Evolutionary conservation across 1,140 invertebrate species (phyloP), one percentile per base, ranked within the genome.

Genomic region (Physella acuta): DNA sequence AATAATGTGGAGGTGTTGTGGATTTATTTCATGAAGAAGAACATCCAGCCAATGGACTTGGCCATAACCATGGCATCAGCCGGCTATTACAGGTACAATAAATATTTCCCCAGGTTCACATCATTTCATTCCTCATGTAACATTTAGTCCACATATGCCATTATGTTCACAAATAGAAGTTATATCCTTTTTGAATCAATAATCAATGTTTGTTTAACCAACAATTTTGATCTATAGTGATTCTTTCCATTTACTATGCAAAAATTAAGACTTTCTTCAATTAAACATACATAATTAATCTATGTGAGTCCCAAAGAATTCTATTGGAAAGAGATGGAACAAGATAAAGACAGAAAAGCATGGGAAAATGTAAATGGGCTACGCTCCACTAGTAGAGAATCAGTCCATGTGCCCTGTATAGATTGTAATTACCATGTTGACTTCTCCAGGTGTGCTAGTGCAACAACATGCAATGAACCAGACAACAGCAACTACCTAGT

Each of bases 61-160:
- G 84, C 83, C 14, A 68, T 84, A 3, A 74, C 76, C 39, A 76
- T 85, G 73, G 79, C 82, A 30, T 81, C 83, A 30, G 74, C 82
- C 53, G 82, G 82, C n/a, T 85, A 85, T 75, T 85, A 82, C 53
- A 76, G 73, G 79, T 83, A 76, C 66, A 68, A 26, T 8, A 8
- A 11, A 16, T 49, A 8, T 49, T 49, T 20, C 8, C 8, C 39
- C 39, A 49, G 39, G 20, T 8, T 8, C 20, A 49, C 20, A 49
- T 49, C 20, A 11, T 20, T 11, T 8, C 20, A 11, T 49, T 20
- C 20, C 8, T 11, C 8, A 49, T 11, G 8, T 49, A 20, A 49
- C 8, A 11, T 49, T 8, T 49, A 11, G 20, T 20, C 20, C 39
- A 11, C 39, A 8, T 11, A 8, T 11, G 39, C 8, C 8, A 20